phyloP scores from a whole-genome alignment of 2,113 vertebrate genomes.

The Bucco capensis region DNA sequence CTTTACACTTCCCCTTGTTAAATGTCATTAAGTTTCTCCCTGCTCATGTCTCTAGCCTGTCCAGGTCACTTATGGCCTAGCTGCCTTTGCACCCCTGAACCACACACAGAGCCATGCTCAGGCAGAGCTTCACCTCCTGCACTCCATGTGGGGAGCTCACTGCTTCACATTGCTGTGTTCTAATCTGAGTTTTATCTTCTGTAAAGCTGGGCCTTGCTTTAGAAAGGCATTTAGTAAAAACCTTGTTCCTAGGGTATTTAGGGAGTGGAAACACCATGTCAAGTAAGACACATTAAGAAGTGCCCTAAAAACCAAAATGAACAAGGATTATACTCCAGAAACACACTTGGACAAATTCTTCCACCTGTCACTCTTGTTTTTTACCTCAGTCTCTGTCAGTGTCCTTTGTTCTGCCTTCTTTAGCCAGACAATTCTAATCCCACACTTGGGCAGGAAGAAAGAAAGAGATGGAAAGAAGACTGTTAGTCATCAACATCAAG shows the following conservation, averaged over 20 bases:
- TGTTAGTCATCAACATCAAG: background rate
- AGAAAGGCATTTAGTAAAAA: background rate
- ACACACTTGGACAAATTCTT: background rate
- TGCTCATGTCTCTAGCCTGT: no score
- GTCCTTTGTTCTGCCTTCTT: background rate
- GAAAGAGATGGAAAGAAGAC: background rate
- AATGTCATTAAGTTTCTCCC: no score
- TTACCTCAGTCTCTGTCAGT: background rate
- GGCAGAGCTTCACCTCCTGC: background rate
- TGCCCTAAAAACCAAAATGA: background rate
- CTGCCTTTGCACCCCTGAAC: background rate
- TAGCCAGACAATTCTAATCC: conserved; percentile 2
- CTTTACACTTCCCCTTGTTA: no score
- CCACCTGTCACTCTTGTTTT: background rate
- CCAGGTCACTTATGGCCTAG: background rate
- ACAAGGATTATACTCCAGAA: conserved; percentile 2
- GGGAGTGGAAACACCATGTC: background rate
- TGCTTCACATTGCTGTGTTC: background rate
- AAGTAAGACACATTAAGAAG: background rate
- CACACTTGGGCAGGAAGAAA: background rate
- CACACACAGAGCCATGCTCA: background rate
- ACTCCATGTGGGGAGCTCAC: background rate
- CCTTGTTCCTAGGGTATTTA: background rate
- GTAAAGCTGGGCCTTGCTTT: background rate
- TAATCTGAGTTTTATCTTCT: background rate